Conservation (phyloP, 64 coral and sea anemone genomes). For the Stylophora pistillata region DNA sequence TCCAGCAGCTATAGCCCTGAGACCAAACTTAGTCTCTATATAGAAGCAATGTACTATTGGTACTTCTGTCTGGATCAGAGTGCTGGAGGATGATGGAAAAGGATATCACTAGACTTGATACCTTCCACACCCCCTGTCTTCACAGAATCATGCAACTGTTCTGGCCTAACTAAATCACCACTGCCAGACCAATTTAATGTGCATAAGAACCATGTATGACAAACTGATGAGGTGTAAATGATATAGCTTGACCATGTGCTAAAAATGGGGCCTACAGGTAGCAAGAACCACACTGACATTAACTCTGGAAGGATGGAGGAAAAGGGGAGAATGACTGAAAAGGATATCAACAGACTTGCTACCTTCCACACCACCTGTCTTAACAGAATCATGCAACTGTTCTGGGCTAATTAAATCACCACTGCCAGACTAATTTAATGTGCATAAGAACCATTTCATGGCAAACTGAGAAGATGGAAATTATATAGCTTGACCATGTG, state of each 20-base stretch:
- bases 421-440: not conserved
- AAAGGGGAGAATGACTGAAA: constrained; percentile 5
- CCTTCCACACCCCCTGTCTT: too few relatives aligned
- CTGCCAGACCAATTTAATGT: not conserved
- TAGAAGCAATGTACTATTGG: constrained; percentile 35
- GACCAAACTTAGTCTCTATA: constrained; percentile 24
- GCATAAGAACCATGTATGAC: not conserved
- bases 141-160: too few relatives aligned
- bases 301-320: not conserved
- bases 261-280: not conserved
- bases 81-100: constrained; percentile 41
- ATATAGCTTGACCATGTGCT: too few relatives aligned
- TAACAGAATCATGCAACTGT: constrained; percentile 21
- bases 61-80: constrained; percentile 25
- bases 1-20: not conserved
- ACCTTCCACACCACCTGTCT: constrained; percentile 25
- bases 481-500: too few relatives aligned
- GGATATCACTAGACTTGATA: too few relatives aligned
- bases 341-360: not conserved
- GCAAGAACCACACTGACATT: not conserved
- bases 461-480: not conserved
- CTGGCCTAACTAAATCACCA: too few relatives aligned
- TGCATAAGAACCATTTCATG: not conserved
- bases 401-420: not conserved
- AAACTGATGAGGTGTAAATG: not conserved